These are phyloP conservation scores for human (Homo sapiens) DNA, from an alignment of 2,113 vertebrate genomes.

Conservation along the genomic window GRCh38 chr16:7746501-7747000, in stretches of 20 bases:
- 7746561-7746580: neutral
- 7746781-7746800: constrained; percentile 77
- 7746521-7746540: neutral
- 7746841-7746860: constrained; percentile 89
- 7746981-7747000: constrained; percentile 61
- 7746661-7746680: neutral
- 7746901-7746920: constrained; percentile 82
- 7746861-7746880: constrained; percentile 86
- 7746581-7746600: neutral
- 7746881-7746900: constrained; percentile 85
- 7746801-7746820: constrained; percentile 85
- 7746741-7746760: constrained; percentile 79
- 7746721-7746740: constrained; percentile 75
- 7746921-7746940: constrained; percentile 82
- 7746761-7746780: constrained; percentile 65
- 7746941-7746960: constrained; percentile 81
- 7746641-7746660: constrained; percentile 41
- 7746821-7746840: constrained; percentile 88
- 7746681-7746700: constrained; percentile 60
- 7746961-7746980: constrained; percentile 73
- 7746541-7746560: neutral
- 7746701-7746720: constrained; percentile 63
- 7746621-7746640: constrained; percentile 47
- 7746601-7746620: neutral
- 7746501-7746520: neutral